Base-by-base conservation (phyloP, 2,888 invertebrate species). In the Spilosoma lubricipeda region DNA sequence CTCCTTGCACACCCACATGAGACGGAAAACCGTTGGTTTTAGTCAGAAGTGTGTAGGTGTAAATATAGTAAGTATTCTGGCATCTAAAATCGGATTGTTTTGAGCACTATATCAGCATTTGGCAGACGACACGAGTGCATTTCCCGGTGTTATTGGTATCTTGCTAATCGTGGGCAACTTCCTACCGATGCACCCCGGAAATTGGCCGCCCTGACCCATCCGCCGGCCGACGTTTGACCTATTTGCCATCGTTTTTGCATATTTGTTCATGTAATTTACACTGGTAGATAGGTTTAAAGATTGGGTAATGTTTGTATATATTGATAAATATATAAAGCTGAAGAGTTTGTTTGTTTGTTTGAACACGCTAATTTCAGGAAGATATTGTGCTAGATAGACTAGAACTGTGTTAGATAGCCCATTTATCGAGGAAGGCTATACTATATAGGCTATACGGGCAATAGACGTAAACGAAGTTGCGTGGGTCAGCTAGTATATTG, bases 131-230 rank as follows among this genome's bases (percentile, higher is more conserved):
- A 77, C 77, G 69, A 79, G 85, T 84, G 83, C 82, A 86, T 82
- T 85, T 84, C 85, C 84, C 80, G 82, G 71, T 52, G 65, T 52
- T 73, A 59, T 59, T 71, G 67, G 79, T 80, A 82, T 84, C 84
- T 78, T 73, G 72, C 81, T 80, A 81, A 81, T 83, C 85, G 88
- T 80, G 85, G 86, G 81, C 84, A 84, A 85, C 87, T 88, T 87
- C 88, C 87, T 83, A 80, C 86, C 87, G 86, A 81, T 84, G 80
- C 81, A 75, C 74, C 67, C 87, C 89, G 91, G 91, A 91, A 90
- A 91, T 91, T 91, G 90, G 82, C 88, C 87, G 84, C 77, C 88
- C 88, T 82, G 85, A 85, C 79, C 77, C 84, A 88, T 89, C 90
- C 85, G 82, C 83, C 81, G 78, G 68, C 48, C 78, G 86, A 83